These are phyloP conservation scores for Endotricha flammealis DNA, from an alignment of 2,888 invertebrate species.

Conservation along the genomic window DNA sequence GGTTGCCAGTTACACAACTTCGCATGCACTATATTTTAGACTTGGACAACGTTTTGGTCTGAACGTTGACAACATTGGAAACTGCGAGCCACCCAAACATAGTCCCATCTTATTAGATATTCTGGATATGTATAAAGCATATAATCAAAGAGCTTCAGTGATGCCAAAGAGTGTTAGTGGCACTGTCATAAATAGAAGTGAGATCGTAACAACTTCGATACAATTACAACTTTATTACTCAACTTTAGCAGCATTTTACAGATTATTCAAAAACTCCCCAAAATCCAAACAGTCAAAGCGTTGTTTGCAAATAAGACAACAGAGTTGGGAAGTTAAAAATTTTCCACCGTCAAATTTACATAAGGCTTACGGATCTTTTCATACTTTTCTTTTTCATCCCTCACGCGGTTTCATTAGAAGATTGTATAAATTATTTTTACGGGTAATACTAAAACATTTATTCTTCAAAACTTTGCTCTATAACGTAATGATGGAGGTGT, in stretches of 20 bases:
- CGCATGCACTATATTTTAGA: background rate
- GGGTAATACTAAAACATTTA: slow-evolving; percentile 12
- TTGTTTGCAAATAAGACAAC: slow-evolving; percentile 67
- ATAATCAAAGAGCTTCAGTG: background rate
- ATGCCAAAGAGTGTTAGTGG: slow-evolving; percentile 15
- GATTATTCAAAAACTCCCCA: slow-evolving; percentile 13
- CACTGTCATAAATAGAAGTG: slow-evolving; percentile 16
- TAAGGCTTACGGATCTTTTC: slow-evolving; percentile 60
- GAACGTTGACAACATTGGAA: background rate
- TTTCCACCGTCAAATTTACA: slow-evolving; percentile 66
- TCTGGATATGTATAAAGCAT: background rate
- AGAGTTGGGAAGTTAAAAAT: slow-evolving; percentile 62
- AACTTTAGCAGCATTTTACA: slow-evolving; percentile 20
- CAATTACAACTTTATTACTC: slow-evolving; percentile 36
- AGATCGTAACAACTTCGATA: slow-evolving; percentile 22
- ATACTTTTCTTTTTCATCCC: slow-evolving; percentile 55
- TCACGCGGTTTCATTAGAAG: slow-evolving; percentile 46
- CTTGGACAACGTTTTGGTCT: background rate
- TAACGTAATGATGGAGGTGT: background rate
- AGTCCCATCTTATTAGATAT: background rate
- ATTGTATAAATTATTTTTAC: slow-evolving; percentile 30
- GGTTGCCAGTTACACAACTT: background rate
- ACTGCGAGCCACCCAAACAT: background rate
- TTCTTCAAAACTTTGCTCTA: background rate
- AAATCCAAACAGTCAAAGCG: slow-evolving; percentile 36